Conservation (phyloP, 2,113 vertebrate species). For the Arvicanthis niloticus region DNA sequence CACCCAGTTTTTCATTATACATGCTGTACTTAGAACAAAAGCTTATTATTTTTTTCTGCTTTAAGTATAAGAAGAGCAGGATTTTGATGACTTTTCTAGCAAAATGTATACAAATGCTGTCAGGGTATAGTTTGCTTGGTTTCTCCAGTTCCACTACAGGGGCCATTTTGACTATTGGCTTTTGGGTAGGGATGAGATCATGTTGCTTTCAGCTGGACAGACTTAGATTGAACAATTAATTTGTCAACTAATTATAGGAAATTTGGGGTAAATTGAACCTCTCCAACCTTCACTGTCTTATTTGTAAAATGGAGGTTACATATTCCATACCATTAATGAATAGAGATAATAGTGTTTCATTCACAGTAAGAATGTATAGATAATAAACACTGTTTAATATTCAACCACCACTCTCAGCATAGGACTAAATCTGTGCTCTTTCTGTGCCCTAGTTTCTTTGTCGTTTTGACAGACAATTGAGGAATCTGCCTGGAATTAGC, state of each 20-base stretch:
- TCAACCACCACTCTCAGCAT: background rate
- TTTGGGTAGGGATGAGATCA: background rate
- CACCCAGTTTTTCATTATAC: slow-evolving; percentile 56
- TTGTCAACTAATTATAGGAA: background rate
- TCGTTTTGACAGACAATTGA: background rate
- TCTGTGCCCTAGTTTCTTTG: background rate
- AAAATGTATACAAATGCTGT: background rate
- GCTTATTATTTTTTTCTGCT: slow-evolving; percentile 44
- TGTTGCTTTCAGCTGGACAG: background rate
- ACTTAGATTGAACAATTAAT: background rate
- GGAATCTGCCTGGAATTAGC: background rate
- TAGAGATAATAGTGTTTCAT: background rate
- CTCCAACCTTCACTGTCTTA: slow-evolving; percentile 46
- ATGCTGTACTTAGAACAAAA: slow-evolving; percentile 41
- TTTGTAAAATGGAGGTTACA: slow-evolving; percentile 45
- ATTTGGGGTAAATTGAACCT: slow-evolving; percentile 12
- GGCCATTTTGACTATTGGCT: background rate
- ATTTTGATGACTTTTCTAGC: slow-evolving; percentile 18
- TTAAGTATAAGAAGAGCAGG: slow-evolving; percentile 1
- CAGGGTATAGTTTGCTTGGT: background rate
- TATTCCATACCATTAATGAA: slow-evolving; percentile 23
- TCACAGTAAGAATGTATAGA: slow-evolving; percentile 17
- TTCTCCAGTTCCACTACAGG: background rate
- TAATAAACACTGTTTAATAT: background rate
- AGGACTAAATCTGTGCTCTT: background rate